Conservation (phyloP, 2,888 invertebrate genomes). For the Agrochola litura region DNA sequence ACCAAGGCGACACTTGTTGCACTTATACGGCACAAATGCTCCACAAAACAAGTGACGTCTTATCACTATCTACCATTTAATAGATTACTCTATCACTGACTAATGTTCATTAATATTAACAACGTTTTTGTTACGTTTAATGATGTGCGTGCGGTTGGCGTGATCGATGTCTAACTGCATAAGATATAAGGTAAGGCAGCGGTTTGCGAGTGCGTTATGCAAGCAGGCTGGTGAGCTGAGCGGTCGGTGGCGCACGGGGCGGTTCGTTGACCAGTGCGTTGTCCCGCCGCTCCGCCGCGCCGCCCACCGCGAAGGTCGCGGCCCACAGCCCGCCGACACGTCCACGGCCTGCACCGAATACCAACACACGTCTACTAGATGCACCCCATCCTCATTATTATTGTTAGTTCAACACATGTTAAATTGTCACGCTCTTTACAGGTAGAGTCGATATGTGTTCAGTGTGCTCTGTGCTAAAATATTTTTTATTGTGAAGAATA, state of each 20-base stretch:
- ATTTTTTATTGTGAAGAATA: conserved; percentile 81
- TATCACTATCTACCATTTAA: conserved; percentile 77
- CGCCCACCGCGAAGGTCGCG: conserved; percentile 90
- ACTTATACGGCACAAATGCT: conserved; percentile 89
- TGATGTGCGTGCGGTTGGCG: conserved; percentile 67
- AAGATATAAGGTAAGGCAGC: conserved; percentile 79
- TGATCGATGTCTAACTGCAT: conserved; percentile 76
- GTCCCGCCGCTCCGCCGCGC: conserved; percentile 83
- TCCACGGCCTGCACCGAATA: conserved; percentile 72
- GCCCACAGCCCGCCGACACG: conserved; percentile 79
- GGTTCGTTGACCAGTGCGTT: conserved; percentile 90
- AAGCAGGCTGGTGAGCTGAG: conserved; percentile 83
- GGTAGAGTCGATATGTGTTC: conserved; percentile 90
- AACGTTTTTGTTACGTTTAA: conserved; percentile 60
- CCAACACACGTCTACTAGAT: conserved; percentile 43
- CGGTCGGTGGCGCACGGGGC: conserved; percentile 80
- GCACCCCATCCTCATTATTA: conserved; percentile 22
- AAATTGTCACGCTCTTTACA: conserved; percentile 71
- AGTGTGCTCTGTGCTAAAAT: conserved; percentile 86
- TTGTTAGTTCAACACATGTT: conserved; percentile 78
- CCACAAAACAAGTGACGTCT: conserved; percentile 83
- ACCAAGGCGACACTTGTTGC: conserved; percentile 90
- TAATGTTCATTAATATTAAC: conserved; percentile 70
- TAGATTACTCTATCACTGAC: conserved; percentile 70
- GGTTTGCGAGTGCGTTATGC: conserved; percentile 83